Conservation (phyloP, 2,888 invertebrate species). For the Limenitis camilla region DNA sequence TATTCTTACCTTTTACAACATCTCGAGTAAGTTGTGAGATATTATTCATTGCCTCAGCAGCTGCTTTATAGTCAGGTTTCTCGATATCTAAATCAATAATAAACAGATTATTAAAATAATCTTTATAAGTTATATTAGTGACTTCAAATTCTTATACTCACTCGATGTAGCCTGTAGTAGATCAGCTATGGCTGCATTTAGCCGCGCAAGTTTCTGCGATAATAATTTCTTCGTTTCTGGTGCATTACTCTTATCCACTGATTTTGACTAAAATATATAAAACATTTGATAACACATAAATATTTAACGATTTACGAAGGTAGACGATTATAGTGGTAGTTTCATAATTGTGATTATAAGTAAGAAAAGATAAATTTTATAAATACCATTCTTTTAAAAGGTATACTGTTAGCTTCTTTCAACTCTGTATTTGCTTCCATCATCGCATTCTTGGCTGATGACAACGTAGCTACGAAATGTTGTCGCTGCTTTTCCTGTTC, state of each 20-base stretch:
- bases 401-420: constrained; percentile 8
- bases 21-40: constrained; percentile 30
- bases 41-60: constrained; percentile 24
- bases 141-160: background rate
- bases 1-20: constrained; percentile 27
- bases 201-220: constrained; percentile 22
- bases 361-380: no score
- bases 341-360: no score
- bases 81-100: constrained; percentile 21
- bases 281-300: no score
- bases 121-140: background rate
- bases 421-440: constrained; percentile 30
- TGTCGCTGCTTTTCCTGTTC: constrained; percentile 25
- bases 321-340: no score
- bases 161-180: constrained; percentile 27
- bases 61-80: constrained; percentile 28
- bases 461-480: constrained; percentile 28
- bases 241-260: background rate
- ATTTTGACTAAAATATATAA: background rate
- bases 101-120: background rate
- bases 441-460: constrained; percentile 26
- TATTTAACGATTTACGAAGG: no score
- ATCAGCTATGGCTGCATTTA: constrained; percentile 28
- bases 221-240: constrained; percentile 6
- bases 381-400: no score